Conservation (phyloP, 2,888 invertebrate genomes). For the Coecobrya sp. region DNA sequence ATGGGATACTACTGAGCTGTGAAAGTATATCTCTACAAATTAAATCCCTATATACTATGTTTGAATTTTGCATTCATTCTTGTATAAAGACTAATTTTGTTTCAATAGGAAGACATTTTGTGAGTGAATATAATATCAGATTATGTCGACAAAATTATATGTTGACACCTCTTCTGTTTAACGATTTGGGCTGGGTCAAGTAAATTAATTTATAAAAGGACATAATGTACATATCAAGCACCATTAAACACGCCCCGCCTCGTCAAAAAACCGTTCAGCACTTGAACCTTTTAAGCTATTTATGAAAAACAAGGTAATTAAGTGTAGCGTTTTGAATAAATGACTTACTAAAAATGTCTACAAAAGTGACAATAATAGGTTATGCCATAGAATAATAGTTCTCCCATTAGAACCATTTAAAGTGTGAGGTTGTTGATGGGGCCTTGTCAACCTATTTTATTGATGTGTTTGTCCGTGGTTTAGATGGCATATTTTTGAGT, state of each 20-base stretch:
- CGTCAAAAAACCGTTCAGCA: background rate
- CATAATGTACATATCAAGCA: background rate
- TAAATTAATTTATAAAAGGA: too few species aligned
- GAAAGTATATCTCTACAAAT: background rate
- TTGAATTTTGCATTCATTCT: background rate
- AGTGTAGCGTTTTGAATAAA: background rate
- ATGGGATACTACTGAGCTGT: background rate
- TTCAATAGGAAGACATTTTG: background rate
- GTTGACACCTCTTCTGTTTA: too few species aligned
- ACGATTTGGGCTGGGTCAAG: too few species aligned
- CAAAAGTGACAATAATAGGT: background rate
- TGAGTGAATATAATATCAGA: slow-evolving; percentile 1
- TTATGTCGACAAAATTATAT: too few species aligned
- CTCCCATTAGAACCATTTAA: background rate
- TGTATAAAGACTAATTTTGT: too few species aligned
- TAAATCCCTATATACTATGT: background rate
- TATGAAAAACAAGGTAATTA: slow-evolving; percentile 14
- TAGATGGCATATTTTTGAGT: slow-evolving; percentile 34
- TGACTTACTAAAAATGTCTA: background rate
- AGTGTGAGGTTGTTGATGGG: slow-evolving; percentile 12
- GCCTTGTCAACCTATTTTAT: slow-evolving; percentile 11
- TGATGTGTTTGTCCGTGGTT: slow-evolving; percentile 40
- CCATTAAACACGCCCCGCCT: background rate
- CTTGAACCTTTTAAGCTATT: background rate
- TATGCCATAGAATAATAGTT: background rate